These are phyloP conservation scores for Propsilocerus akamusi DNA, from an alignment of 1,140 invertebrate genomes.

Conservation along the genomic window DNA sequence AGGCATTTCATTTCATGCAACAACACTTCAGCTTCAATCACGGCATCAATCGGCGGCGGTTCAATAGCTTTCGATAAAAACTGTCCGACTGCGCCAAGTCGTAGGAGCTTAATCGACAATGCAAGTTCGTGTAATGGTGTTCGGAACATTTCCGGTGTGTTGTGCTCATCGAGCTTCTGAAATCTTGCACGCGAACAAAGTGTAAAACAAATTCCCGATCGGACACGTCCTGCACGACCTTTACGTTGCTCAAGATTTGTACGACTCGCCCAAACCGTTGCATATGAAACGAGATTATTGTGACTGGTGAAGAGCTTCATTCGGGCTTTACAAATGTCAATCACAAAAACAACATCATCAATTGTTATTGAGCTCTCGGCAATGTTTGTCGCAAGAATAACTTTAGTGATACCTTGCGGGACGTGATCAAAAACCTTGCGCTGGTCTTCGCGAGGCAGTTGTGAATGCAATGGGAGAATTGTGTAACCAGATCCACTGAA, in stretches of 20 bases:
- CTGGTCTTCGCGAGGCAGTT: constrained; percentile 78
- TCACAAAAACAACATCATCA: constrained; percentile 90
- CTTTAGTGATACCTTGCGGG: constrained; percentile 47
- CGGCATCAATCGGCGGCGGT: constrained; percentile 82
- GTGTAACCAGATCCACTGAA: constrained; percentile 50
- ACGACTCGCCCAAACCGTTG: constrained; percentile 80
- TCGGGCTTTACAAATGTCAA: constrained; percentile 89
- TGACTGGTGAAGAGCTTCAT: constrained; percentile 90
- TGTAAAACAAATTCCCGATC: constrained; percentile 77
- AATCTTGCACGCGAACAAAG: constrained; percentile 59
- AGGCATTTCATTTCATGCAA: constrained; percentile 72
- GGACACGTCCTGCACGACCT: constrained; percentile 77
- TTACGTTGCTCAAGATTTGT: constrained; percentile 81
- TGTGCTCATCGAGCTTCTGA: constrained; percentile 67
- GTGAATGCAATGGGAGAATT: constrained; percentile 76
- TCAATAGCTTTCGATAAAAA: constrained; percentile 88
- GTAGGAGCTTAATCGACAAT: constrained; percentile 56
- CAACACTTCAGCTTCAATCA: constrained; percentile 70
- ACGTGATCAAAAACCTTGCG: constrained; percentile 69
- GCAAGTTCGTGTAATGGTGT: constrained; percentile 85
- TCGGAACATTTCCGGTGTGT: constrained; percentile 89
- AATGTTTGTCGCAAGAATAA: constrained; percentile 82
- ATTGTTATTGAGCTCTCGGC: constrained; percentile 93
- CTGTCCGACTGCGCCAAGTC: constrained; percentile 73
- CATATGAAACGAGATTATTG: constrained; percentile 90